Conservation (phyloP, 2,888 invertebrate species). For the Palloptera scutellata region DNA sequence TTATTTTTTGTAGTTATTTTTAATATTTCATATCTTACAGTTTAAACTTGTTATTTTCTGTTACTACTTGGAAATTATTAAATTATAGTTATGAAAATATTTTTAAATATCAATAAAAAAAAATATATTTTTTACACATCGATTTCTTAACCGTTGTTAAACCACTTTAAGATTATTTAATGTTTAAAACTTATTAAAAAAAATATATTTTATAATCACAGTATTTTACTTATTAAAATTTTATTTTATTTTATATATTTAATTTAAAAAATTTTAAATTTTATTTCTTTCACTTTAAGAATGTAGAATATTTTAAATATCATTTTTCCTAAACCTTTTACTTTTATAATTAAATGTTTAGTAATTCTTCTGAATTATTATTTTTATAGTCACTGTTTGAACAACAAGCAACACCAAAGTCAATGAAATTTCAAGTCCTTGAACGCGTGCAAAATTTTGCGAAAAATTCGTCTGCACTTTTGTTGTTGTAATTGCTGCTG, state of each 20-base stretch:
- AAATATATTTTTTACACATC: neutral
- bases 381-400: too few relatives aligned
- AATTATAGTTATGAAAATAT: neutral
- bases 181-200: slow-evolving; percentile 8
- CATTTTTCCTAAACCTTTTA: slow-evolving; percentile 7
- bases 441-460: slow-evolving; percentile 25
- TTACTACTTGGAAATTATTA: neutral
- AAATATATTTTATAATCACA: slow-evolving; percentile 13
- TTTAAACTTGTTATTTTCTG: slow-evolving; percentile 21
- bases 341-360: slow-evolving; percentile 2
- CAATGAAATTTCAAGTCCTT: slow-evolving; percentile 30
- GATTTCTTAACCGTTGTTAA: too few relatives aligned
- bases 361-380: neutral
- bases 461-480: slow-evolving; percentile 3
- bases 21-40: slow-evolving; percentile 23
- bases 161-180: neutral
- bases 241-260: slow-evolving; percentile 20
- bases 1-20: slow-evolving; percentile 10
- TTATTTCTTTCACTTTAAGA: slow-evolving; percentile 30
- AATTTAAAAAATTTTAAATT: slow-evolving; percentile 11
- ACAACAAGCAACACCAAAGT: slow-evolving; percentile 19
- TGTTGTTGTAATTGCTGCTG: slow-evolving; percentile 9
- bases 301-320: slow-evolving; percentile 10
- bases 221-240: slow-evolving; percentile 4
- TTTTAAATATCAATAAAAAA: neutral